phyloP scores from a whole-genome alignment of 2,113 vertebrate genomes.

The Elgaria multicarinata region DNA sequence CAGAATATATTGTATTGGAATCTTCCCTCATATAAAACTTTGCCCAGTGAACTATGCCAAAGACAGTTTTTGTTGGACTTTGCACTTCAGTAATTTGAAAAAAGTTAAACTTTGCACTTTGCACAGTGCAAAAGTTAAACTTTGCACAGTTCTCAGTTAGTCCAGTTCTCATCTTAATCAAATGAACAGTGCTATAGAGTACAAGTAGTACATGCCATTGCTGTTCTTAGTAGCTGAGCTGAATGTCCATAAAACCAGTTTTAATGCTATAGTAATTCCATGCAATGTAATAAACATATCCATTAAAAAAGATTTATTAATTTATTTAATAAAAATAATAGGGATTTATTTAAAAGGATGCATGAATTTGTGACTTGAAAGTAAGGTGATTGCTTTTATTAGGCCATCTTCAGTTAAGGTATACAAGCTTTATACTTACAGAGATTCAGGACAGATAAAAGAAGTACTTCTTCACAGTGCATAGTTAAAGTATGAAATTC shows the following conservation, averaged over 20 bases:
- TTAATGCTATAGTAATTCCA: constrained; percentile 37
- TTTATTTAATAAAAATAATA: no score
- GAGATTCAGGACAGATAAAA: no score
- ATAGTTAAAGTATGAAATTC: no score
- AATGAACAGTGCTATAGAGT: constrained; percentile 26
- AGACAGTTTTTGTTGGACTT: constrained; percentile 56
- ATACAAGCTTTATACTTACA: background rate
- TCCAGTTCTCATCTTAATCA: constrained; percentile 65
- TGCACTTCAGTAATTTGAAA: constrained; percentile 49
- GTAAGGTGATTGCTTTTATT: background rate
- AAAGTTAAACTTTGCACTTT: constrained; percentile 60
- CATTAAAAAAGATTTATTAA: no score
- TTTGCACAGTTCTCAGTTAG: constrained; percentile 58
- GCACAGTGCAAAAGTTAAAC: constrained; percentile 64
- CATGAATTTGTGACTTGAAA: no score
- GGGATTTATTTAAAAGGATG: no score
- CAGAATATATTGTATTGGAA: constrained; percentile 51
- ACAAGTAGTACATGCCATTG: constrained; percentile 56
- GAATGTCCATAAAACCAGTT: constrained; percentile 52
- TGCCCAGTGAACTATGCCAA: constrained; percentile 64
- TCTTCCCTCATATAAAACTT: constrained; percentile 57
- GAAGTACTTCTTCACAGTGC: no score
- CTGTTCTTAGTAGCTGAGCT: constrained; percentile 43
- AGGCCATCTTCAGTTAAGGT: background rate
- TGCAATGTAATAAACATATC: constrained; percentile 55